phyloP scores from a whole-genome alignment of 2,113 vertebrate species.

The Coreoperca whiteheadi region DNA sequence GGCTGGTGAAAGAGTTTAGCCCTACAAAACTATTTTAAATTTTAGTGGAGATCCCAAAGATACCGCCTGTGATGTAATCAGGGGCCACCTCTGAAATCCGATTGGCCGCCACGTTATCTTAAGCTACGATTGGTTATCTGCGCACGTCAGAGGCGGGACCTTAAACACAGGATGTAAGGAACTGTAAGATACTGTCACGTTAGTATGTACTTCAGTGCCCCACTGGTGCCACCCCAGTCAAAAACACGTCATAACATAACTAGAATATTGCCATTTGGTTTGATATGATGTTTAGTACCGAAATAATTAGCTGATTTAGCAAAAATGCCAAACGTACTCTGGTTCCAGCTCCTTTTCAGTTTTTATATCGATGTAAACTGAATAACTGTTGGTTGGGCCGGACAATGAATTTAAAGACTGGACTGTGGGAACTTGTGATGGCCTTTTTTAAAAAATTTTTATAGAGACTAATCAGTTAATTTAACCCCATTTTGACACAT shows the following conservation, averaged over 20 bases:
- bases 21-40: neutral
- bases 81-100: no score
- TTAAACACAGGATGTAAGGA: no score
- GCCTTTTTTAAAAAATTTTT: neutral
- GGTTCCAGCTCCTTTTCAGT: neutral
- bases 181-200: no score
- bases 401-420: neutral
- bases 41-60: neutral
- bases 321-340: neutral
- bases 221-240: no score
- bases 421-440: no score
- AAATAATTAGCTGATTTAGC: neutral
- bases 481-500: neutral
- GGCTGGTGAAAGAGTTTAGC: neutral
- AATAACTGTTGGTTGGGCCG: no score
- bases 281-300: neutral
- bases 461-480: neutral
- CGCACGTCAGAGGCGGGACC: no score
- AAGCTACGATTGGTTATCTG: no score
- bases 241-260: neutral
- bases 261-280: neutral
- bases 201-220: no score
- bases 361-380: neutral
- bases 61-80: no score
- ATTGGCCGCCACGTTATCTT: no score